Evolutionary conservation across 2,113 vertebrate genomes (phyloP), one percentile per base, ranked within the genome.

Genomic region (Oreochromis niloticus): DNA sequence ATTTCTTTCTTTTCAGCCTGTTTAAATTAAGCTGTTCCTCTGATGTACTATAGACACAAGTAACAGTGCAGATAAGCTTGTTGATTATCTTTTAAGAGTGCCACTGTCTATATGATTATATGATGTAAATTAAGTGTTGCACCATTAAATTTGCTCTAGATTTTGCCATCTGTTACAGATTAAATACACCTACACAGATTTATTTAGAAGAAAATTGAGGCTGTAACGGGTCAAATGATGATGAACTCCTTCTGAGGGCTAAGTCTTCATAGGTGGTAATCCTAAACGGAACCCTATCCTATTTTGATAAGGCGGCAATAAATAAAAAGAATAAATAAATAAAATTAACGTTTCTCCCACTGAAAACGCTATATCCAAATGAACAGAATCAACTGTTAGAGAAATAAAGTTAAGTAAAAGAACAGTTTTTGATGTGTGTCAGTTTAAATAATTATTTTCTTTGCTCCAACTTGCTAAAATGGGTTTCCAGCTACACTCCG

Each of bases 211-310:
- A 73, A 43, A 27, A 24, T 3, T 3, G 22, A 73, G 66, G n/a
- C 66, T 71, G 39, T 16, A 71, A 43, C 12, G 43, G 8, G 66
- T 73, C 39, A 16, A 73, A 73, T 22, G 1, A 48, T 30, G 22
- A 71, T 0, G 7, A 2, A 43, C n/a, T 63, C n/a, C n/a, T 43
- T 16, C 2, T 0, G n/a, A 71, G 5, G 12, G 13, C 13, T 9
- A 73, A 43, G 9, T 75, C 41, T 48, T 75, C 7, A 71, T 71
- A 48, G 41, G 5, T 48, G 68, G 14, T 75, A 48, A 75, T 46
- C 13, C 39, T 73, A 46, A 73, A 73, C 68, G 0, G 0, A 71
- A 43, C n/a, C 12, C 36, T 4, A 71, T 71, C n/a, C 4, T 2
- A 71, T 71, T 43, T 68, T 39, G 34, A 66, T 39, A 66, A 13